Base-by-base conservation (phyloP, 2,113 vertebrate genomes). In the Coreoperca whiteheadi region DNA sequence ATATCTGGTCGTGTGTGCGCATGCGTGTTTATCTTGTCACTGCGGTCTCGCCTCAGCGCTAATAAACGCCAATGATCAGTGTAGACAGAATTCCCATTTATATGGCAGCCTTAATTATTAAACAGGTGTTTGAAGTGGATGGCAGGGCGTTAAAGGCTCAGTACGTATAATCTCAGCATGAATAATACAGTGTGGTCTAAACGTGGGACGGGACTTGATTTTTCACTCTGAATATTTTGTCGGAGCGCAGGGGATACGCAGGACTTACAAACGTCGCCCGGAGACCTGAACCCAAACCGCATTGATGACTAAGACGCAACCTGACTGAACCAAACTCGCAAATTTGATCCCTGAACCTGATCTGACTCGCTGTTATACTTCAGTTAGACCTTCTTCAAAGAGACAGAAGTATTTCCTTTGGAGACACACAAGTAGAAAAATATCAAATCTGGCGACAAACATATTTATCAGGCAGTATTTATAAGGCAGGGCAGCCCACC, bases 61-160 rank as follows among this genome's bases (percentile, higher is more conserved):
- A 61, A 67, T 75, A 64, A 87, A 78, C n/a, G 28, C 18, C 59
- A 32, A 1, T 30, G 61, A 84, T 76, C 67, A 53, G 12, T 80
- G 79, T 23, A 14, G 75, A 76, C 51, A 64, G 1, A 32, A 48
- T 20, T 64, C 74, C 11, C 60, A 21, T 66, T 68, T 30, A 85
- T 77, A 85, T 37, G 54, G 28, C 34, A 39, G 28, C 72, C 15
- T 80, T 74, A 77, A 80, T 83, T 60, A 51, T 67, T 43, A 14
- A 63, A 41, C n/a, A 84, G 48, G 30, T 50, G 68, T 77, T 56
- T 79, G 37, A 53, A 39, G 11, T 4, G n/a, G 28, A 20, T 6
- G 34, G 20, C n/a, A 1, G 4, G 6, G 16, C 0, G 25, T 65
- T 66, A 60, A 81, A 60, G 67, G 34, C 8, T 73, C 23, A 61